Evolutionary conservation across 2,797 vertebrate species (phyloP).

Genomic region (Tachyglossus aculeatus): DNA sequence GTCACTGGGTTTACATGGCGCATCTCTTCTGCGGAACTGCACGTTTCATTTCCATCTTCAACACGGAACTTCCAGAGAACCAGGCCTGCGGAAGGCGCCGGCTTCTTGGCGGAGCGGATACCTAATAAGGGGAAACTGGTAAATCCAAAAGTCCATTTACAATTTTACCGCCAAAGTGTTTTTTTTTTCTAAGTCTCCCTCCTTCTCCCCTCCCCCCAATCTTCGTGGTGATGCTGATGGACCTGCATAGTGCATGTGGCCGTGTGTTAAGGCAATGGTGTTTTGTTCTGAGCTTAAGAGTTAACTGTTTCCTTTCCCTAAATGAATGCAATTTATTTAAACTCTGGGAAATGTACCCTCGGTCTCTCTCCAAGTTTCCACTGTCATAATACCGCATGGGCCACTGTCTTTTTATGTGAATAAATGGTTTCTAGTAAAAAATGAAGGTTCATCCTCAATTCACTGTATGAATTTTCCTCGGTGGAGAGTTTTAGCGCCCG

Average conservation of each 20-base stretch:
- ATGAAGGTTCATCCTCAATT: slow-evolving; percentile 73
- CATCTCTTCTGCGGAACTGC: slow-evolving; percentile 72
- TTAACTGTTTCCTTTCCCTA: slow-evolving; percentile 47
- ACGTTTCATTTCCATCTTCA: slow-evolving; percentile 69
- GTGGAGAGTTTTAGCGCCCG: slow-evolving; percentile 33
- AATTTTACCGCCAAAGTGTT: slow-evolving; percentile 73
- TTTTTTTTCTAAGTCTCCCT: slow-evolving; percentile 40
- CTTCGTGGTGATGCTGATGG: slow-evolving; percentile 53
- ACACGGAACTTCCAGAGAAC: slow-evolving; percentile 68
- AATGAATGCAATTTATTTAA: slow-evolving; percentile 75
- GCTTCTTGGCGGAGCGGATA: slow-evolving; percentile 74
- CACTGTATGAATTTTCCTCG: slow-evolving; percentile 69
- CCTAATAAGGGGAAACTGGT: slow-evolving; percentile 75
- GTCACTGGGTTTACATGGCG: slow-evolving; percentile 70
- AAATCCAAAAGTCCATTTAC: slow-evolving; percentile 74
- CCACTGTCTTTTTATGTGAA: slow-evolving; percentile 77
- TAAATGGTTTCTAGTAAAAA: slow-evolving; percentile 79
- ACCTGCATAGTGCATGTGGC: slow-evolving; percentile 68
- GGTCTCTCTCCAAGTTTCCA: slow-evolving; percentile 62
- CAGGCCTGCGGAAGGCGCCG: slow-evolving; percentile 75
- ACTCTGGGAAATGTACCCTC: slow-evolving; percentile 72
- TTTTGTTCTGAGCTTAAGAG: slow-evolving; percentile 65
- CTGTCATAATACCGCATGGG: slow-evolving; percentile 71
- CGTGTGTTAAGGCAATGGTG: slow-evolving; percentile 54
- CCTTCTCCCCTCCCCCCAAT: background rate